These are phyloP conservation scores for Eubasilissa splendida DNA, from an alignment of 2,888 invertebrate genomes.

Conservation along the genomic window DNA sequence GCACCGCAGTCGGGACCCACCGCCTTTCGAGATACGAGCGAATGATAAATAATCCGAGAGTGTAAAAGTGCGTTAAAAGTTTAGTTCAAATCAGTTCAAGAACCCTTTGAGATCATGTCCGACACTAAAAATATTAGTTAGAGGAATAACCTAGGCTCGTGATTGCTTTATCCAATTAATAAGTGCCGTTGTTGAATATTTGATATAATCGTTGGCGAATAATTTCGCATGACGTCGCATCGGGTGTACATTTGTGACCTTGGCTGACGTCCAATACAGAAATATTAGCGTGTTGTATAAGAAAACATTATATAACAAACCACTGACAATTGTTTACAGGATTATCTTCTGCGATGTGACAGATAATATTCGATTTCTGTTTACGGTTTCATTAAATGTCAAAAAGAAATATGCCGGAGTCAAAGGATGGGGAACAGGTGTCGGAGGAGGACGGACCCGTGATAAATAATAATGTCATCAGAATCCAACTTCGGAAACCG, in stretches of 20 bases:
- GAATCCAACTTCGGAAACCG: constrained; percentile 76
- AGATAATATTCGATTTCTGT: not conserved
- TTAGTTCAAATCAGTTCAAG: too few species aligned
- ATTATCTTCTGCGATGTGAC: constrained; percentile 8
- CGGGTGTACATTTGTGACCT: constrained; percentile 55
- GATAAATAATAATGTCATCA: constrained; percentile 73
- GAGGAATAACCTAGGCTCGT: not conserved
- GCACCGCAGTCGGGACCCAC: too few species aligned
- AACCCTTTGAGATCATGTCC: too few species aligned
- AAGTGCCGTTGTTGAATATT: not conserved
- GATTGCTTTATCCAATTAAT: not conserved
- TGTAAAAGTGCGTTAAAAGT: too few species aligned
- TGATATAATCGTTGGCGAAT: constrained; percentile 12
- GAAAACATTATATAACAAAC: constrained; percentile 32
- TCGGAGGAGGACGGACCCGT: constrained; percentile 68
- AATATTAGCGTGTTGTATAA: constrained; percentile 37
- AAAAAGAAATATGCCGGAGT: constrained; percentile 55
- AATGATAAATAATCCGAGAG: too few species aligned
- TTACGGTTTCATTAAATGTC: constrained; percentile 21
- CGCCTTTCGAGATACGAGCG: too few species aligned
- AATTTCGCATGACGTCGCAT: constrained; percentile 42
- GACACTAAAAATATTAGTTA: too few species aligned
- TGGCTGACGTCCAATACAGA: constrained; percentile 56
- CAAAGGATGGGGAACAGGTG: not conserved
- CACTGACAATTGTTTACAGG: not conserved